These are phyloP conservation scores for Nemapogon koenigi DNA, from an alignment of 2,888 invertebrate genomes.

Conservation along the genomic window DNA sequence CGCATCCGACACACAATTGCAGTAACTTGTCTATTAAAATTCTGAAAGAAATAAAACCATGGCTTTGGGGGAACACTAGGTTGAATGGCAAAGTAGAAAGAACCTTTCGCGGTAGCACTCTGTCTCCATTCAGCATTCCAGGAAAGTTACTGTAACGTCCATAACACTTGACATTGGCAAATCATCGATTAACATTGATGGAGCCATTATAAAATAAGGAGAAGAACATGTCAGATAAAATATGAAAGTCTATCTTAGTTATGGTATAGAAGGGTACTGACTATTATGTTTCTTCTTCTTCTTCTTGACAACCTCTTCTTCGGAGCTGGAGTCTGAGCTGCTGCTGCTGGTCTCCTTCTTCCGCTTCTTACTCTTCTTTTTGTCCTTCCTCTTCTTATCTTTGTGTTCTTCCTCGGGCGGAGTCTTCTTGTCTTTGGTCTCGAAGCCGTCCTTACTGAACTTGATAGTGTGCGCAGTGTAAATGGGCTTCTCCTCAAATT, in stretches of 20 bases:
- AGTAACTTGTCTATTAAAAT: too few species aligned
- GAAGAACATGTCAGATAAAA: too few species aligned
- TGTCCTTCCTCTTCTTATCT: conserved; percentile 62
- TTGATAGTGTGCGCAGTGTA: conserved; percentile 55
- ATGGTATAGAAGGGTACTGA: conserved; percentile 2
- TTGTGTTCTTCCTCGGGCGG: conserved; percentile 17
- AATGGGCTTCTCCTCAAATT: conserved; percentile 35
- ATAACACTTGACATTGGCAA: too few species aligned
- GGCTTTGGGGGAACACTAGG: too few species aligned
- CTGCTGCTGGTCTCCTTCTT: conserved; percentile 32
- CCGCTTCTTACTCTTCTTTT: conserved; percentile 53
- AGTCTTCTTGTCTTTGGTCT: conserved; percentile 35
- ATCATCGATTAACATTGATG: too few species aligned
- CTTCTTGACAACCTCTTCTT: conserved; percentile 36
- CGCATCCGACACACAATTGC: too few species aligned
- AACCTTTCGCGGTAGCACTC: too few species aligned
- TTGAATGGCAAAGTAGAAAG: too few species aligned
- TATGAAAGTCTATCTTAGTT: not conserved
- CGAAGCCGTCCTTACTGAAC: conserved; percentile 37
- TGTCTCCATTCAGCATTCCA: too few species aligned
- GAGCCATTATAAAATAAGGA: too few species aligned
- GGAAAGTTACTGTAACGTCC: too few species aligned
- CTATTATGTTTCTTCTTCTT: conserved; percentile 51
- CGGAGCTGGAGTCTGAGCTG: conserved; percentile 30
- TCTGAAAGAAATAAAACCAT: too few species aligned